Conservation (phyloP, 2,888 invertebrate genomes). For the Coenonympha glycerion region DNA sequence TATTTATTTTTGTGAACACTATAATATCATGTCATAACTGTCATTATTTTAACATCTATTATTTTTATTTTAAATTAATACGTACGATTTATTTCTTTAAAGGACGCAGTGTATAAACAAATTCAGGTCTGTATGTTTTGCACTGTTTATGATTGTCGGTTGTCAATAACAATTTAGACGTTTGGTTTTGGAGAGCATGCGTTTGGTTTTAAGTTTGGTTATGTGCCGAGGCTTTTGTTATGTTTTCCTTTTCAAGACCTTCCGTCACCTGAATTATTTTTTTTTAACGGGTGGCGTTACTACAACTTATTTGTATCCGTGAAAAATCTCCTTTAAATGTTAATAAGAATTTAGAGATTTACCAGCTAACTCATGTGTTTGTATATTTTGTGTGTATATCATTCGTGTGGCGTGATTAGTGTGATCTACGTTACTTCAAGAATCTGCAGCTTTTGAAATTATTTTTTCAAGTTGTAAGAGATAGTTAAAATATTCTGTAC, state of each 20-base stretch:
- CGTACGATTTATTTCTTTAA: slow-evolving; percentile 57
- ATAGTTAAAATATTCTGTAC: background rate
- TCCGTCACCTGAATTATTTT: no score
- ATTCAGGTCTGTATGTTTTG: slow-evolving; percentile 70
- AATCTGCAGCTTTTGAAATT: slow-evolving; percentile 1
- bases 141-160: slow-evolving; percentile 1
- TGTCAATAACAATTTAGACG: slow-evolving; percentile 48
- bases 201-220: slow-evolving; percentile 25
- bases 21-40: no score
- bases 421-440: background rate
- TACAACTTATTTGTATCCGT: no score
- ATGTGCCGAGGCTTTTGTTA: no score
- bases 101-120: slow-evolving; percentile 75
- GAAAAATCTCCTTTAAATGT: no score
- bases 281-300: no score
- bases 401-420: background rate
- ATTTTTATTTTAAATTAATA: slow-evolving; percentile 35
- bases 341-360: no score
- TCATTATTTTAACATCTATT: no score
- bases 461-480: background rate
- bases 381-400: background rate
- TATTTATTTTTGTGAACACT: background rate
- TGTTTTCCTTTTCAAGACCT: no score
- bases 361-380: background rate
- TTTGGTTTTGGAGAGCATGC: slow-evolving; percentile 49